Percentiles rank a stretch among this genome's conserved stretches.
Conservation (phyloP, 2,113 vertebrate genomes). For the Colaptes auratus region DNA sequence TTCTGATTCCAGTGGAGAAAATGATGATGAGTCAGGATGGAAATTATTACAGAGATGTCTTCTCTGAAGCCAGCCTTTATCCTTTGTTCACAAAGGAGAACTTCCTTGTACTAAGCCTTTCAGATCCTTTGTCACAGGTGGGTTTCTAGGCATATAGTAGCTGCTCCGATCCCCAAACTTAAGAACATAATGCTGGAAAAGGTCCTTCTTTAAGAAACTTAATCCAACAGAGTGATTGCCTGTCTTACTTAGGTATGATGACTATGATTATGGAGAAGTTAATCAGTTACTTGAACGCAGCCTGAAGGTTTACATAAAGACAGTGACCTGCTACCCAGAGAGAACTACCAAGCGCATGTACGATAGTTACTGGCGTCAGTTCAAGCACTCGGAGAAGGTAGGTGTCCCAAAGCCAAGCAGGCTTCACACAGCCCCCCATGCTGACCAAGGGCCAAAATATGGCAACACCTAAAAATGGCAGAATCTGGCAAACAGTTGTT, state of each 20-base stretch:
- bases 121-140: background rate
- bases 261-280: slow-evolving; percentile 89
- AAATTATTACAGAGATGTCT: background rate
- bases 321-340: slow-evolving; percentile 89
- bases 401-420: background rate
- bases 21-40: background rate
- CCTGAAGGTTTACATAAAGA: slow-evolving; percentile 90
- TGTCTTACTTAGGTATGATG: slow-evolving; percentile 81
- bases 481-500: background rate
- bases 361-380: slow-evolving; percentile 86
- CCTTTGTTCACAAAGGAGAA: background rate
- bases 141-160: background rate
- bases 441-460: background rate
- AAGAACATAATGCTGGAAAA: background rate
- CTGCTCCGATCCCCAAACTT: background rate
- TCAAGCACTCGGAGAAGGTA: slow-evolving; percentile 89
- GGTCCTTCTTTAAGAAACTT: background rate
- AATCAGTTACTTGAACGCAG: slow-evolving; percentile 88
- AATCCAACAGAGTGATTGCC: background rate
- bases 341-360: slow-evolving; percentile 88
- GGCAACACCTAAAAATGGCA: background rate
- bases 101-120: background rate
- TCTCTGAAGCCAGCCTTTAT: background rate
- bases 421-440: background rate
- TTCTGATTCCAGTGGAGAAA: background rate